A percentile compares a stretch with the other conserved stretches of the same genome.
Conservation (phyloP, 2,888 invertebrate species). For the Drosophila cracens region DNA sequence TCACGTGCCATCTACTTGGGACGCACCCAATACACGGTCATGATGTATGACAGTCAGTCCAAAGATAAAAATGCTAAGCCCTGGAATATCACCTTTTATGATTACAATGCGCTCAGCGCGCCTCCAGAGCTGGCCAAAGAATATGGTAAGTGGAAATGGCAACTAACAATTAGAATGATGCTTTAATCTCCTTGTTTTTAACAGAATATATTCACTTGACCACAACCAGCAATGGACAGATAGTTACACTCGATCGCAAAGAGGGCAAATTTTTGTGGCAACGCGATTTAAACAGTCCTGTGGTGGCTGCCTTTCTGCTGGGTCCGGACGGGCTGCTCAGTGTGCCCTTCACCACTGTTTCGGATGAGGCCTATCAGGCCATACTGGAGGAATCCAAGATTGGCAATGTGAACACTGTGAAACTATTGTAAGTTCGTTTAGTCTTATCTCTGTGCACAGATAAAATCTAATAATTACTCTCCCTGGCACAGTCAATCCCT, state of each 20-base stretch:
- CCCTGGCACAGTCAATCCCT: conserved; percentile 90
- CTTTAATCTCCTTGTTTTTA: neutral
- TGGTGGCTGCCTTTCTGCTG: conserved; percentile 94
- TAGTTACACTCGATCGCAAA: conserved; percentile 93
- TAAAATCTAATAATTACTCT: neutral
- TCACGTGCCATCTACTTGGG: conserved; percentile 85
- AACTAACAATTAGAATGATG: neutral
- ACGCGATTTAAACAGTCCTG: conserved; percentile 93
- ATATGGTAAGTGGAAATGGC: conserved; percentile 88
- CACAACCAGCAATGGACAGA: conserved; percentile 94
- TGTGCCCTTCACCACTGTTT: conserved; percentile 95
- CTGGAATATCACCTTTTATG: conserved; percentile 99
- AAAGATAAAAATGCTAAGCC: conserved; percentile 88
- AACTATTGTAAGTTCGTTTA: conserved; percentile 87
- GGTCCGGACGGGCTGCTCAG: conserved; percentile 91
- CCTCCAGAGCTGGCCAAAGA: conserved; percentile 91
- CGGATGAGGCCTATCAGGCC: conserved; percentile 92
- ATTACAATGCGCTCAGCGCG: conserved; percentile 95
- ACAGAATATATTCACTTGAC: conserved; percentile 94
- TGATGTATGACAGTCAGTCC: conserved; percentile 94
- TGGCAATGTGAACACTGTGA: conserved; percentile 88
- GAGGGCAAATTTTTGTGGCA: conserved; percentile 94
- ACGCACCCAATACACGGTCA: conserved; percentile 95
- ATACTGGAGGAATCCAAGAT: conserved; percentile 88
- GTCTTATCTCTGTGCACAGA: neutral